phyloP scores from a whole-genome alignment of 1,140 invertebrate species.

The Drosophila simulans region DNA sequence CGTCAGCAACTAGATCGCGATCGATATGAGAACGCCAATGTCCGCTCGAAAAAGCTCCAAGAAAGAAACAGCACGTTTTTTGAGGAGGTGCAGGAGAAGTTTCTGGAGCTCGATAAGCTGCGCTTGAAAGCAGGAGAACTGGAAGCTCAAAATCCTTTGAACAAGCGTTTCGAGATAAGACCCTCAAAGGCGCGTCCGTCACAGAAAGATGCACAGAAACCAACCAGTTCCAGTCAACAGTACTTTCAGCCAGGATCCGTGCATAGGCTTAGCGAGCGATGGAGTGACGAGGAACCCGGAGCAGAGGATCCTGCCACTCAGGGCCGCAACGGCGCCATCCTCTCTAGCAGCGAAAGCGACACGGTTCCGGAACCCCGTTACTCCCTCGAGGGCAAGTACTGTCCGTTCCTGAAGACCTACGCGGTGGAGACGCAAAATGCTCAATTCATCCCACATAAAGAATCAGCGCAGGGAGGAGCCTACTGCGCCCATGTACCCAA shows the following conservation, averaged over 20 bases:
- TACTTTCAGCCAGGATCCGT: background rate
- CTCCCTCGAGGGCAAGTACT: background rate
- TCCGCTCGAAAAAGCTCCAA: background rate
- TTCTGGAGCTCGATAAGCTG: background rate
- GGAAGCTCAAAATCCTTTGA: background rate
- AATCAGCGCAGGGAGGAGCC: background rate
- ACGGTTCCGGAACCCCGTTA: background rate
- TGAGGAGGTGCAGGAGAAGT: background rate
- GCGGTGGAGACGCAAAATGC: background rate
- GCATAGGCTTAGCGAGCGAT: background rate
- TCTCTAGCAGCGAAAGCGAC: slow-evolving; percentile 1
- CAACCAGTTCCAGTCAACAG: background rate
- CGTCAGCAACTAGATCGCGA: background rate
- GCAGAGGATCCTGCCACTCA: background rate
- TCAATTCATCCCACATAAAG: background rate
- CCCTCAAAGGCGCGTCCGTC: background rate
- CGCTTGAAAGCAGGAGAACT: background rate
- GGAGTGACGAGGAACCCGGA: background rate
- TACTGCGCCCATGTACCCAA: background rate
- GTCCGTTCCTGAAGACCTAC: background rate
- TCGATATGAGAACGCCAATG: background rate
- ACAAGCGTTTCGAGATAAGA: background rate
- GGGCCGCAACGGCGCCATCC: background rate
- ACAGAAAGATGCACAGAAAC: no score
- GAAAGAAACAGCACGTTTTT: background rate